Evolutionary conservation across 2,888 invertebrate species (phyloP), one percentile per base, ranked within the genome.

Genomic region (Chromoteleia sp.): DNA sequence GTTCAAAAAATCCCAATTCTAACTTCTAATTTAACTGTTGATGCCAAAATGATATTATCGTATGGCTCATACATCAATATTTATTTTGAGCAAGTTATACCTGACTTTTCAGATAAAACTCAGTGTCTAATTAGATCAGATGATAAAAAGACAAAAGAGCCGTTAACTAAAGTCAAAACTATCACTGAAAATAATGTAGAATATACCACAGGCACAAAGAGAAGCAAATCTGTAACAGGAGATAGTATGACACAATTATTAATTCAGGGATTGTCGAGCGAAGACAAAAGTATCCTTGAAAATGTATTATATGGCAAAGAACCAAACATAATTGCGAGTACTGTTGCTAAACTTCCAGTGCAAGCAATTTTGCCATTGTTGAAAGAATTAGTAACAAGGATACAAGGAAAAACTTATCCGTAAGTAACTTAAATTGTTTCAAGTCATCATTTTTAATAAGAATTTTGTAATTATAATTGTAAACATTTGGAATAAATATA

Each of bases 191-290:
- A 91, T 36, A 90, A 92, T 77, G 93, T 93, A 0, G 92, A 93
- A 82, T 94, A 94, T 87, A 73, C 81, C 56, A 39, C 71, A 5
- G 70, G 86, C 8, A 43, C 86, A 21, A 92, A 93, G 85, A 87
- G 92, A 84, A 92, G 91, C 87, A 41, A 25, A 10, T 88, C 89
- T 39, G 86, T 89, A 14, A 82, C 89, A 3, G 90, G 88, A 56
- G 93, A 93, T 0, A 97, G 97, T 91, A 93, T 97, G 87, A 95
- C 96, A 0, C 96, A 96, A 81, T 92, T 98, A 6, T 92, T 98
- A 6, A 93, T 97, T 67, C 98, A 96, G 91, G 98, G 97, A 0
- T 92, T 98, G 30, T 97, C 97, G 86, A 98, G 98, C 87, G 95
- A 95, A 87, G 97, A 98, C 89, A 94, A 93, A 81, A 93, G 92